These are phyloP conservation scores for Mormyrus lacerda DNA, from an alignment of 2,113 vertebrate genomes.

Conservation along the genomic window DNA sequence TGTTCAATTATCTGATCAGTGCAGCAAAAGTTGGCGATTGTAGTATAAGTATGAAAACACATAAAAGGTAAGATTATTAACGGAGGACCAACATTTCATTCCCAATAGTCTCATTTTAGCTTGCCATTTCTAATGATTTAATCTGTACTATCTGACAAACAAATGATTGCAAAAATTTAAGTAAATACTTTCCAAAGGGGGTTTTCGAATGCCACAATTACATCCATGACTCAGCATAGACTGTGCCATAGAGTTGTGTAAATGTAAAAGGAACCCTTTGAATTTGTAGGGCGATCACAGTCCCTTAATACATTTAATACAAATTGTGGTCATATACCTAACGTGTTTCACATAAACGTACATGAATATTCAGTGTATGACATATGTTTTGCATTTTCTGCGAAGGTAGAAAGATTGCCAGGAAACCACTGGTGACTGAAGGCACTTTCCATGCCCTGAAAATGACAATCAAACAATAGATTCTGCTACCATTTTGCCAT, in stretches of 20 bases:
- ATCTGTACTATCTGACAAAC: background rate
- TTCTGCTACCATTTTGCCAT: conserved; percentile 24
- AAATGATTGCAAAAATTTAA: background rate
- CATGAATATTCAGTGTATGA: background rate
- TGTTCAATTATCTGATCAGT: background rate
- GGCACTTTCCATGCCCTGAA: conserved; percentile 30
- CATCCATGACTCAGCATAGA: background rate
- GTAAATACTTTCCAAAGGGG: background rate
- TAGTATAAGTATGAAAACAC: background rate
- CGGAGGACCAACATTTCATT: background rate
- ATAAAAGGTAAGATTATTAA: background rate
- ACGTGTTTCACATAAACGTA: background rate
- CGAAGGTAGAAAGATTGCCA: background rate
- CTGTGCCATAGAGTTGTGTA: background rate
- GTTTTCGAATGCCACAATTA: background rate
- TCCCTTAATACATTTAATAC: background rate
- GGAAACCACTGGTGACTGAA: conserved; percentile 32
- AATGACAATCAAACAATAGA: conserved; percentile 42
- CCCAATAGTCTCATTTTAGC: background rate
- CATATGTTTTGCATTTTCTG: background rate
- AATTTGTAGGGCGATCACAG: background rate
- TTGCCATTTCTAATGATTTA: background rate
- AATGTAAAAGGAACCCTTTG: background rate
- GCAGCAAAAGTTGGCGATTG: background rate
- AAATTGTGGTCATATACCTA: background rate